Evolutionary conservation across 1,140 invertebrate species (phyloP).

Genomic region (Solenopsis fugax): DNA sequence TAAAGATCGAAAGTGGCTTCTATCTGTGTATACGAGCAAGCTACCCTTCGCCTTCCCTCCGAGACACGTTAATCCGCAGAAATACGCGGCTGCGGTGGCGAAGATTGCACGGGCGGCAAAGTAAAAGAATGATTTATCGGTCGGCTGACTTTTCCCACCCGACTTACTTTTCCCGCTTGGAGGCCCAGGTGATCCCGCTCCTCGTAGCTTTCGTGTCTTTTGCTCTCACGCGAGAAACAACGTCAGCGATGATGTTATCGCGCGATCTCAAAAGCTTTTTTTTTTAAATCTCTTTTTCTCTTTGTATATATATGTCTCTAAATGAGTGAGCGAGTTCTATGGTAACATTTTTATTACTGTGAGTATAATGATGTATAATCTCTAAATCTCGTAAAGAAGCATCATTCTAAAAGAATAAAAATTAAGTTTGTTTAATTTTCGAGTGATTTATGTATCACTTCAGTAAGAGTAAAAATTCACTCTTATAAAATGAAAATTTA

Average conservation of each 20-base stretch:
- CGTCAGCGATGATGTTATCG: background rate
- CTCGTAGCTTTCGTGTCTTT: slow-evolving; percentile 11
- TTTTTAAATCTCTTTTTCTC: background rate
- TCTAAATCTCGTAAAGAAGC: no score
- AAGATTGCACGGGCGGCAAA: slow-evolving; percentile 56
- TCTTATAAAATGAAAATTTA: no score
- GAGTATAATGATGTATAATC: no score
- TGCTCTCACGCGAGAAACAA: slow-evolving; percentile 17
- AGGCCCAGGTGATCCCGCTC: background rate
- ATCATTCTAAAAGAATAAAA: no score
- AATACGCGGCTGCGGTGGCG: slow-evolving; percentile 12
- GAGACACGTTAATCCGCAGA: slow-evolving; percentile 51
- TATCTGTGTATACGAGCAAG: slow-evolving; percentile 7
- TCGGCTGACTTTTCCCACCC: slow-evolving; percentile 58
- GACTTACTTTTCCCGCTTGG: slow-evolving; percentile 40
- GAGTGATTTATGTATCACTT: no score
- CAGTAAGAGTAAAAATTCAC: no score
- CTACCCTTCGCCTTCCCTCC: slow-evolving; percentile 37
- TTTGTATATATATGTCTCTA: background rate
- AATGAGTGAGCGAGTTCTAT: no score
- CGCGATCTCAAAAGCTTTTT: background rate
- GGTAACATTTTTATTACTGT: no score
- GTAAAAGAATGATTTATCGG: slow-evolving; percentile 78
- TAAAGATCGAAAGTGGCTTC: slow-evolving; percentile 44
- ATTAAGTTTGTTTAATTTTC: no score